Evolutionary conservation across 2,888 invertebrate genomes (phyloP).

Genomic region (Parnassius smintheus): DNA sequence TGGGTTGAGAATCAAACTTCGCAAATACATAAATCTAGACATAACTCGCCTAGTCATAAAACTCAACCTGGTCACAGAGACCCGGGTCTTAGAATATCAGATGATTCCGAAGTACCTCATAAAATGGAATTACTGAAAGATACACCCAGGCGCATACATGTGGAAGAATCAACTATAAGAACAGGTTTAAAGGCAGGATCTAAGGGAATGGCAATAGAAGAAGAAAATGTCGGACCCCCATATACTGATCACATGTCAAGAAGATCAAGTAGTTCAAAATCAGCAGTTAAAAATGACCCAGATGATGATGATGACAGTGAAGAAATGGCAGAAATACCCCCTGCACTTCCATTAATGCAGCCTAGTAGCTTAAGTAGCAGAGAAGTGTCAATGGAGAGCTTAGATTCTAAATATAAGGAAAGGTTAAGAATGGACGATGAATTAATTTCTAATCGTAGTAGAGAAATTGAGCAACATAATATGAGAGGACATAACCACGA

Average conservation of each 20-base stretch:
- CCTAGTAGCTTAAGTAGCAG: slow-evolving; percentile 86
- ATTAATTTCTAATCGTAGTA: slow-evolving; percentile 76
- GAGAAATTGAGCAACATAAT: slow-evolving; percentile 74
- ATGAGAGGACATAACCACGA: slow-evolving; percentile 70
- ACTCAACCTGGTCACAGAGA: slow-evolving; percentile 48
- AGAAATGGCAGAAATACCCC: slow-evolving; percentile 89
- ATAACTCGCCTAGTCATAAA: slow-evolving; percentile 77
- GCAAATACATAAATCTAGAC: slow-evolving; percentile 87
- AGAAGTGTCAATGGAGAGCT: slow-evolving; percentile 91
- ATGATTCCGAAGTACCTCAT: slow-evolving; percentile 55
- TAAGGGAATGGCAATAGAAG: slow-evolving; percentile 73
- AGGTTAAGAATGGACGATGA: slow-evolving; percentile 83
- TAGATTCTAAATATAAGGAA: slow-evolving; percentile 88
- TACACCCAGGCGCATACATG: slow-evolving; percentile 75
- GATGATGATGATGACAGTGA: slow-evolving; percentile 90
- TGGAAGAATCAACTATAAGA: slow-evolving; percentile 82
- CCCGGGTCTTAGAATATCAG: slow-evolving; percentile 47
- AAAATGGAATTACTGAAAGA: slow-evolving; percentile 77
- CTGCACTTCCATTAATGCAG: slow-evolving; percentile 89
- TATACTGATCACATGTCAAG: slow-evolving; percentile 53
- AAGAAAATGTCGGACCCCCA: slow-evolving; percentile 70
- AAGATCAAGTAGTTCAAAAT: slow-evolving; percentile 48
- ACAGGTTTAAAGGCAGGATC: slow-evolving; percentile 81
- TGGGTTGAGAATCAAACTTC: slow-evolving; percentile 96
- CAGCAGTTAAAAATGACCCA: slow-evolving; percentile 67